Evolutionary conservation across 2,113 vertebrate species (phyloP).

Genomic region (Festucalex cinctus): DNA sequence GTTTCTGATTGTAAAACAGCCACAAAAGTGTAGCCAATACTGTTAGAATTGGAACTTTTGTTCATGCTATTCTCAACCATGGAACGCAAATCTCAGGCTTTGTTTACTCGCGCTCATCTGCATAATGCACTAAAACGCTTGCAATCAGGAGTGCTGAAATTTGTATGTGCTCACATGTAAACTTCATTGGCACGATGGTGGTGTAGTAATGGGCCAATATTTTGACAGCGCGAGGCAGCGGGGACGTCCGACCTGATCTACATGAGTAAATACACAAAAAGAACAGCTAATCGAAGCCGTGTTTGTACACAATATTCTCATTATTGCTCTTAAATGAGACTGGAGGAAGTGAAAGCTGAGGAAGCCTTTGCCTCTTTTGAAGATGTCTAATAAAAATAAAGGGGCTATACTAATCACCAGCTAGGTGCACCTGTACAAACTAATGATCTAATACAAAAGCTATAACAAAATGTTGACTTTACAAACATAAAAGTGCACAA

Average conservation of each 20-base stretch:
- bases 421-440: not conserved
- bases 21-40: too few species aligned
- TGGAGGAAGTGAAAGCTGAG: constrained; percentile 15
- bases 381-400: not conserved
- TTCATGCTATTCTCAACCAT: not conserved
- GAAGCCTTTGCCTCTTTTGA: constrained; percentile 1
- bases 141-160: constrained; percentile 49
- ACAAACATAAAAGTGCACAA: not conserved
- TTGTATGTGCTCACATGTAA: constrained; percentile 54
- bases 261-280: constrained; percentile 42
- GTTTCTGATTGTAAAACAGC: too few species aligned
- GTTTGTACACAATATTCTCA: constrained; percentile 48
- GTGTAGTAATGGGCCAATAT: constrained; percentile 40
- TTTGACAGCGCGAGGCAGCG: constrained; percentile 55
- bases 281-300: constrained; percentile 41
- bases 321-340: constrained; percentile 36
- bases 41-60: too few species aligned
- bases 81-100: constrained; percentile 25
- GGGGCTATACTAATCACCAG: not conserved
- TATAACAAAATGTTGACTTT: not conserved
- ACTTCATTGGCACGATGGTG: constrained; percentile 37
- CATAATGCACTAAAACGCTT: constrained; percentile 57
- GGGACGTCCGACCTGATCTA: constrained; percentile 34
- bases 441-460: not conserved
- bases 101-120: constrained; percentile 37